A percentile compares a stretch with the other conserved stretches of the same genome.
Conservation (phyloP, 1,140 invertebrate genomes). For the Lepidotrigona ventralis region DNA sequence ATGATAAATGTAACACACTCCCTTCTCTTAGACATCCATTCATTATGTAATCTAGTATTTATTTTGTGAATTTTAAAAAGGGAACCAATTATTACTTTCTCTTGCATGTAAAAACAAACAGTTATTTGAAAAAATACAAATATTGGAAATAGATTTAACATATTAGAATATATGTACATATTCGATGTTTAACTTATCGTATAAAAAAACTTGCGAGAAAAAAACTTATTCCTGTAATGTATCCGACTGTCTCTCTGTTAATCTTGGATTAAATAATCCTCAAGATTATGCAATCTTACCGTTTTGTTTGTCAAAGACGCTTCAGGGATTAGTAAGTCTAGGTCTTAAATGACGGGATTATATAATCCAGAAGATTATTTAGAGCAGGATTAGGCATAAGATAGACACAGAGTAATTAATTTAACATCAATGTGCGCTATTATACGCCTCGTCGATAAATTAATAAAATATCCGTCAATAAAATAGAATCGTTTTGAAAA, state of each 20-base stretch:
- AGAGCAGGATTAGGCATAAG: constrained; percentile 56
- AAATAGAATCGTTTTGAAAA: not conserved
- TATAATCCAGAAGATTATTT: constrained; percentile 63
- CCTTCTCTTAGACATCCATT: no score
- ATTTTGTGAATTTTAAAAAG: not conserved
- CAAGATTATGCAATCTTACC: constrained; percentile 60
- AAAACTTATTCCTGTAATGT: constrained; percentile 1
- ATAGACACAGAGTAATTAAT: constrained; percentile 60
- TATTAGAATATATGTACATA: not conserved
- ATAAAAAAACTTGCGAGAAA: not conserved
- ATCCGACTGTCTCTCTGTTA: constrained; percentile 34
- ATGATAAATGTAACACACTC: no score
- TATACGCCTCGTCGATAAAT: not conserved
- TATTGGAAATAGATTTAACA: not conserved
- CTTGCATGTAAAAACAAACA: not conserved
- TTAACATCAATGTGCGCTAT: constrained; percentile 36
- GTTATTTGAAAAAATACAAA: not conserved
- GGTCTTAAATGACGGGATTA: constrained; percentile 65
- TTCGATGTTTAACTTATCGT: not conserved
- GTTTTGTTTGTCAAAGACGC: constrained; percentile 62
- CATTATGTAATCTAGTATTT: no score
- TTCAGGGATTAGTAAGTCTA: constrained; percentile 61
- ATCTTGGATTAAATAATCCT: constrained; percentile 61
- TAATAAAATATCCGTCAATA: no score
- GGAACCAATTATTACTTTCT: not conserved